Percentiles rank a stretch among this genome's conserved stretches.
phyloP scores from a whole-genome alignment of 2,888 invertebrate species.

The Metopia argyrocephala region DNA sequence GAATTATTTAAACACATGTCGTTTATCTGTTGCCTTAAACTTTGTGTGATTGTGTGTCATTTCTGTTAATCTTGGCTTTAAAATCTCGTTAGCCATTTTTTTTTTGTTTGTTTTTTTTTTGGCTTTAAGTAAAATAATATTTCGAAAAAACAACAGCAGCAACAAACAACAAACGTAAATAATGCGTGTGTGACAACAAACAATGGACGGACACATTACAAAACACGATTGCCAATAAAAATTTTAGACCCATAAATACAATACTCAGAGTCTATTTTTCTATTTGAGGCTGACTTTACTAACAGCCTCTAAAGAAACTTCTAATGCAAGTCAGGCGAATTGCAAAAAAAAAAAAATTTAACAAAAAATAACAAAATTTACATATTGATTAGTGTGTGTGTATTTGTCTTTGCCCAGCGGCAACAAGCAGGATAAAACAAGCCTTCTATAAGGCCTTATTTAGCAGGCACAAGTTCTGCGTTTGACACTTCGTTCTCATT shows the following conservation, averaged over 20 bases:
- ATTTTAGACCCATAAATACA: neutral
- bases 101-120: slow-evolving; percentile 2
- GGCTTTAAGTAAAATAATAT: slow-evolving; percentile 27
- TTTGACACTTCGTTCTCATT: too few species aligned
- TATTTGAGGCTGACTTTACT: neutral
- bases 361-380: slow-evolving; percentile 45
- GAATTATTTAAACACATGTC: slow-evolving; percentile 36
- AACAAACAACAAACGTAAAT: slow-evolving; percentile 33
- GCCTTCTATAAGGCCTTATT: too few species aligned
- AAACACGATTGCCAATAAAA: slow-evolving; percentile 40
- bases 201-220: neutral
- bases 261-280: neutral
- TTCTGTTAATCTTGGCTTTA: slow-evolving; percentile 52
- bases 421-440: too few species aligned
- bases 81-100: slow-evolving; percentile 62
- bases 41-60: slow-evolving; percentile 53
- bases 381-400: slow-evolving; percentile 34
- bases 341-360: slow-evolving; percentile 3
- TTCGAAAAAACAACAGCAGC: neutral
- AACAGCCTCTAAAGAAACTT: slow-evolving; percentile 10
- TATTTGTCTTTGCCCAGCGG: too few species aligned
- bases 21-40: slow-evolving; percentile 35
- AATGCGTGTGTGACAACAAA: slow-evolving; percentile 52
- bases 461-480: too few species aligned
- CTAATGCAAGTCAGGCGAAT: slow-evolving; percentile 15